Evolutionary conservation across 2,797 vertebrate species (phyloP).

Genomic region (Tokudaia muenninki): DNA sequence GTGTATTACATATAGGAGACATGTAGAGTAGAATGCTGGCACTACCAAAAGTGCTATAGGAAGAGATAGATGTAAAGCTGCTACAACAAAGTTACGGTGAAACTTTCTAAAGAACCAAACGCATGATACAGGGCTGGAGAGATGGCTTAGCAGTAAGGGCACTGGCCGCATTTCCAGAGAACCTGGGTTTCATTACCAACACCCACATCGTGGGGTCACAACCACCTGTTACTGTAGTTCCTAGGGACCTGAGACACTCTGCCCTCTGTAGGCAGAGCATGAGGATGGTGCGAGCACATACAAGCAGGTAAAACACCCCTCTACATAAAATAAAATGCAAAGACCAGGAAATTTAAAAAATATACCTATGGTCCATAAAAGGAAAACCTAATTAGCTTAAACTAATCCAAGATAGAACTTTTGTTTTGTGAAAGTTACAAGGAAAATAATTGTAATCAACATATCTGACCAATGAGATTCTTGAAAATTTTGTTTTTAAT

Average conservation of each 20-base stretch:
- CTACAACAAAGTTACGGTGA: background rate
- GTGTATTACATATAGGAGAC: background rate
- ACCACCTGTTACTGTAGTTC: too few relatives aligned
- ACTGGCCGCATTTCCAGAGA: background rate
- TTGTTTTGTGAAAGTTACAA: background rate
- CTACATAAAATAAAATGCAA: background rate
- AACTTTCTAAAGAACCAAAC: background rate
- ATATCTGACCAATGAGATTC: background rate
- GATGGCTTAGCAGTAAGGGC: background rate
- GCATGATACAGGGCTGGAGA: background rate
- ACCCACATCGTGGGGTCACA: background rate
- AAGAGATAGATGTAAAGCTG: background rate
- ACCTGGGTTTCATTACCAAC: background rate
- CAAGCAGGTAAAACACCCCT: background rate
- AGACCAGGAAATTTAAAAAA: background rate
- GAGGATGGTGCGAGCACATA: fast-evolving
- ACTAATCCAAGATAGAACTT: background rate
- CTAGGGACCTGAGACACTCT: background rate
- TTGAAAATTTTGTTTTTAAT: background rate
- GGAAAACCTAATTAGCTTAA: background rate
- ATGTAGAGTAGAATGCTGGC: background rate
- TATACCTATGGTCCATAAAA: background rate
- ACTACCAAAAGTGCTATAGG: background rate
- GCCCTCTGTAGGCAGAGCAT: background rate
- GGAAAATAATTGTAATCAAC: background rate